Evolutionary conservation across 2,888 invertebrate genomes (phyloP).

Genomic region (Clostera curtula): DNA sequence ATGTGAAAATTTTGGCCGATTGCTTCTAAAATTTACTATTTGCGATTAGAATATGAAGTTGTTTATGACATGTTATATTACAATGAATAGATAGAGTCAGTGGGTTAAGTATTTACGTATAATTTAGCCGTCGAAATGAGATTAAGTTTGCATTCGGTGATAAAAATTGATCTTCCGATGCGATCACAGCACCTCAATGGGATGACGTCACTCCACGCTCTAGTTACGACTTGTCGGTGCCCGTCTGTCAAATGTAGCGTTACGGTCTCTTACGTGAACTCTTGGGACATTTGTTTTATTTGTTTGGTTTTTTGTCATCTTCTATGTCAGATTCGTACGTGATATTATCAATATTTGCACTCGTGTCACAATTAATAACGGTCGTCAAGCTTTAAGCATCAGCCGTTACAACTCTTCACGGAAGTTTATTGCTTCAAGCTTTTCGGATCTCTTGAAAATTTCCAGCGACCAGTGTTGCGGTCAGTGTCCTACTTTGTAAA

Average conservation of each 20-base stretch:
- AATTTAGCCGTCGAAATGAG: too few relatives aligned
- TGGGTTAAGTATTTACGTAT: too few relatives aligned
- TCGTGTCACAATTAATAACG: too few relatives aligned
- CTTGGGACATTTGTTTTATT: constrained; percentile 10
- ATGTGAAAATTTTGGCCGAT: too few relatives aligned
- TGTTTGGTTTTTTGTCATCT: constrained; percentile 42
- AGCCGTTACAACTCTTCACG: too few relatives aligned
- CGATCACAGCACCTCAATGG: constrained; percentile 10
- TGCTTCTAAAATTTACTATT: too few relatives aligned
- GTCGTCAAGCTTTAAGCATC: too few relatives aligned
- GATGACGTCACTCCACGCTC: constrained; percentile 57
- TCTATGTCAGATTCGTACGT: constrained; percentile 13
- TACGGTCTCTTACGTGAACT: constrained; percentile 35
- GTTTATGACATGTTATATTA: too few relatives aligned
- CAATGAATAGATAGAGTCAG: too few relatives aligned
- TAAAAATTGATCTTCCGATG: constrained; percentile 3
- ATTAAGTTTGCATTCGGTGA: constrained; percentile 1
- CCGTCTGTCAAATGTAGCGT: constrained; percentile 37
- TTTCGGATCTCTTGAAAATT: too few relatives aligned
- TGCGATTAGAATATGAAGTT: too few relatives aligned
- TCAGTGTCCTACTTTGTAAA: constrained; percentile 23
- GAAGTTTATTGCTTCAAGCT: too few relatives aligned
- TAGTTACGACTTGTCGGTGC: constrained; percentile 52
- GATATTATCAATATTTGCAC: background rate
- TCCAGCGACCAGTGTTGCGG: constrained; percentile 12